Evolutionary conservation across 2,113 vertebrate genomes (phyloP), one percentile per base, ranked within the genome.

Genomic region (Lycaon pictus): DNA sequence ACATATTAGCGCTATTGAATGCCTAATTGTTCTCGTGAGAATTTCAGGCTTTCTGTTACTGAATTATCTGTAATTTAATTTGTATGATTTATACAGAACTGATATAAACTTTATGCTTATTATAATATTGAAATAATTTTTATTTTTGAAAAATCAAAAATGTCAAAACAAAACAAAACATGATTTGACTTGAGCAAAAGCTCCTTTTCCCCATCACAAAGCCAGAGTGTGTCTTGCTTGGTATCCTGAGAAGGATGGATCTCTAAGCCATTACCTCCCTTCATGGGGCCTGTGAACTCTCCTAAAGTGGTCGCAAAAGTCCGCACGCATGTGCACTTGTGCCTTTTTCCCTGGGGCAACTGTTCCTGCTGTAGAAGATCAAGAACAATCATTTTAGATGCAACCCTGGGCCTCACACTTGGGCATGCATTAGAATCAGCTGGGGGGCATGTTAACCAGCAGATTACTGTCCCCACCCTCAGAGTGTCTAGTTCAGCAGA

Each of bases 201-300:
- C 8, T 58, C 32, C 7, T 55, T 87, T 90, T 87, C 48, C 17
- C 51, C 77, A 89, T 86, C 60, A n/a, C 23, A 80, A 96, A 90
- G 37, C 63, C 25, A 48, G 32, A 63, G n/a, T 20, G 3, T 43
- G 17, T 63, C 56, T 91, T 69, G 74, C 67, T 58, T 51, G 43
- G 79, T 4, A 16, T n/a, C 11, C 7, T 0, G 4, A 81, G 62
- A 74, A 62, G 43, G n/a, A 72, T 7, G 23, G 51, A 51, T 8
- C 29, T 62, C 62, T 12, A 3, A 11, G 5, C 12, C 0, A 0
- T 25, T 4, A 12, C 0, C 48, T 37, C 32, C 13, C 16, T 13
- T 27, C 25, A 48, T 2, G n/a, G 17, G 60, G 48, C 71, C 60
- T 43, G 29, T 15, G 53, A 94, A 43, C 16, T 53, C 9, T 58